Percentiles rank a stretch among this genome's conserved stretches.
phyloP scores from a whole-genome alignment of 2,113 vertebrate genomes.

The Colossoma macropomum region DNA sequence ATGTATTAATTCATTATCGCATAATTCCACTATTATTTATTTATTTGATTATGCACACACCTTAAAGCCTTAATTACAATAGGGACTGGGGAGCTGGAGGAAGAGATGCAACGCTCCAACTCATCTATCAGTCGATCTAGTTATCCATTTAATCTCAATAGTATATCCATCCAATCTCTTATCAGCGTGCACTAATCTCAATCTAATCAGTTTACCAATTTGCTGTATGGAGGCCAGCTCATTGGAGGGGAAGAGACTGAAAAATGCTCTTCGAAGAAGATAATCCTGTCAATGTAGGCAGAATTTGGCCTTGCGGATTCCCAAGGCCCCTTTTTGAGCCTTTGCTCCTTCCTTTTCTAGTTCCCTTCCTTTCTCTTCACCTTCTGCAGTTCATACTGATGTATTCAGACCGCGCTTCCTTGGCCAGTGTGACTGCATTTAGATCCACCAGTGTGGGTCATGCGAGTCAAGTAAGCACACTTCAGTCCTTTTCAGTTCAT shows the following conservation, averaged over 20 bases:
- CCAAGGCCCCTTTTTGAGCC: constrained; percentile 68
- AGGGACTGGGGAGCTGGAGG: constrained; percentile 61
- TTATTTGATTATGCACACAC: constrained; percentile 73
- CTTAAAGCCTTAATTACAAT: constrained; percentile 78
- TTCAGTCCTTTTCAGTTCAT: constrained; percentile 69
- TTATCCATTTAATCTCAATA: constrained; percentile 72
- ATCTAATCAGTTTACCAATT: constrained; percentile 72
- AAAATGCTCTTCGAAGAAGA: constrained; percentile 64
- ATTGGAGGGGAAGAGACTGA: constrained; percentile 54
- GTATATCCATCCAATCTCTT: constrained; percentile 70
- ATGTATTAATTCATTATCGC: constrained; percentile 79
- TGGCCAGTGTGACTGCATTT: constrained; percentile 70
- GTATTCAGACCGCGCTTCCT: constrained; percentile 79
- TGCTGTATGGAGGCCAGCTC: constrained; percentile 66
- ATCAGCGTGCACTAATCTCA: constrained; percentile 70
- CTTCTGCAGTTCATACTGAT: constrained; percentile 74
- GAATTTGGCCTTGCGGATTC: constrained; percentile 74
- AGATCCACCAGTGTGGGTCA: constrained; percentile 73
- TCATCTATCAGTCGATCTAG: constrained; percentile 69
- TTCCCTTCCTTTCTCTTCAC: constrained; percentile 53
- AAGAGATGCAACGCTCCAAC: constrained; percentile 59
- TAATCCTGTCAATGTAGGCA: constrained; percentile 74
- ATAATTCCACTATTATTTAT: constrained; percentile 74
- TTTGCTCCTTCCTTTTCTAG: constrained; percentile 51
- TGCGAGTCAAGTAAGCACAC: constrained; percentile 78